Evolutionary conservation across 2,797 vertebrate species (phyloP).

Genomic region (Gymnodraco acuticeps): DNA sequence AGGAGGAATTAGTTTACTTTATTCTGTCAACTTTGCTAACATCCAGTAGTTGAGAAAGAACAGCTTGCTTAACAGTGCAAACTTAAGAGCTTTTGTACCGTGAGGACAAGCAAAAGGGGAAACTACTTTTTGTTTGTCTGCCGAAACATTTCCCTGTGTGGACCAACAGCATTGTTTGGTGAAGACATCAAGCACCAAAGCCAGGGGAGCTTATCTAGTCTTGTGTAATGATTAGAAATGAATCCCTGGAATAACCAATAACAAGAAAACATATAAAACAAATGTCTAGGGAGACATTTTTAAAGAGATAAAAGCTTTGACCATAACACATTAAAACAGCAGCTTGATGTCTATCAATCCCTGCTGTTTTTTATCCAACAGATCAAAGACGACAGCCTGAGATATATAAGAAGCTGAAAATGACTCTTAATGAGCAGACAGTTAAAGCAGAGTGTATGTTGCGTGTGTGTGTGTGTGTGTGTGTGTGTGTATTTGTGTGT

Average conservation of each 20-base stretch:
- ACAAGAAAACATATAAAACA: conserved; percentile 37
- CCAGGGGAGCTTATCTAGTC: conserved; percentile 39
- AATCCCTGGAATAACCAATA: conserved; percentile 44
- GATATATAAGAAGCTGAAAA: conserved; percentile 42
- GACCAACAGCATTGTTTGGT: conserved; percentile 30
- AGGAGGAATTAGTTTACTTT: background rate
- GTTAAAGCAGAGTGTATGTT: conserved; percentile 12
- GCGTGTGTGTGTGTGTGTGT: background rate
- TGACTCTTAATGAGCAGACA: conserved; percentile 42
- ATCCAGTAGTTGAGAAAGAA: conserved; percentile 24
- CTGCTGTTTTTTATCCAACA: conserved; percentile 36
- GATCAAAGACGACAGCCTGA: conserved; percentile 56
- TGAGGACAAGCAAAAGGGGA: conserved; percentile 10
- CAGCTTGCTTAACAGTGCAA: conserved; percentile 16
- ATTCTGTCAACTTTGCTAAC: conserved; percentile 34
- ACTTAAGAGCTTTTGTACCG: conserved; percentile 31
- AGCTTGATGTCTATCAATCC: conserved; percentile 32
- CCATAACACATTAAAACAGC: conserved; percentile 23
- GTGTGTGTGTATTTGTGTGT: background rate
- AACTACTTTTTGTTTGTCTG: conserved; percentile 26
- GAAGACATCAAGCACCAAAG: conserved; percentile 60
- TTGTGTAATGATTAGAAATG: conserved; percentile 61
- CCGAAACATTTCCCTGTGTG: conserved; percentile 35
- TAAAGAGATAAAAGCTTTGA: conserved; percentile 54
- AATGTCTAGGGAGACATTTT: conserved; percentile 27